phyloP scores from a whole-genome alignment of 1,140 invertebrate species.

The Sitobion miscanthi region DNA sequence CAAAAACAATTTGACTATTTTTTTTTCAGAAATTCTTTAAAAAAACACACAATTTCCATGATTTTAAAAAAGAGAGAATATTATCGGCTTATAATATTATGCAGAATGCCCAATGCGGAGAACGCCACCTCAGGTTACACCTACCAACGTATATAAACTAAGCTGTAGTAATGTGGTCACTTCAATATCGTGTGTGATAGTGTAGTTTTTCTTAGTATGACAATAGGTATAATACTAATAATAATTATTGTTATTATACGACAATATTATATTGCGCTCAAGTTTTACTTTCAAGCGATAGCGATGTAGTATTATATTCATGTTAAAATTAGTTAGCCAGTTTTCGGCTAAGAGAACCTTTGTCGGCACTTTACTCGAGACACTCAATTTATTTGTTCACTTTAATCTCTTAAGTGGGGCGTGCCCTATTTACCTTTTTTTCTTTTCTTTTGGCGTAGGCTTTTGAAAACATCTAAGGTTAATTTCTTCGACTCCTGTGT shows the following conservation, averaged over 20 bases:
- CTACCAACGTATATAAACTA: no score
- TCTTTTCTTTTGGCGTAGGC: background rate
- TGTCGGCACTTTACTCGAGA: background rate
- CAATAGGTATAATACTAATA: background rate
- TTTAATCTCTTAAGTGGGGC: conserved; percentile 21
- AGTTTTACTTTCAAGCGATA: background rate
- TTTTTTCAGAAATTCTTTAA: no score
- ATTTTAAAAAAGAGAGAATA: no score
- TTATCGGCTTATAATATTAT: no score
- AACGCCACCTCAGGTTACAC: no score
- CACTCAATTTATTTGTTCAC: conserved; percentile 9
- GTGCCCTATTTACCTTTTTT: background rate
- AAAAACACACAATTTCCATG: no score
- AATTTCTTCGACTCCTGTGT: background rate
- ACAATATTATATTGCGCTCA: background rate
- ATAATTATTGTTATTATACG: background rate
- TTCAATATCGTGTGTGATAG: background rate
- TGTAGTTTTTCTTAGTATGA: background rate
- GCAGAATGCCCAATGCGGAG: no score
- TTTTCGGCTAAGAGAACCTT: conserved; percentile 4
- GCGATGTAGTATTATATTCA: background rate
- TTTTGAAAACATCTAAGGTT: conserved; percentile 17
- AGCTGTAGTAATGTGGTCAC: background rate
- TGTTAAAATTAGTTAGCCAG: background rate
- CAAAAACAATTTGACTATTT: no score